phyloP scores from a whole-genome alignment of 2,888 invertebrate genomes.

The Andrena dorsata region DNA sequence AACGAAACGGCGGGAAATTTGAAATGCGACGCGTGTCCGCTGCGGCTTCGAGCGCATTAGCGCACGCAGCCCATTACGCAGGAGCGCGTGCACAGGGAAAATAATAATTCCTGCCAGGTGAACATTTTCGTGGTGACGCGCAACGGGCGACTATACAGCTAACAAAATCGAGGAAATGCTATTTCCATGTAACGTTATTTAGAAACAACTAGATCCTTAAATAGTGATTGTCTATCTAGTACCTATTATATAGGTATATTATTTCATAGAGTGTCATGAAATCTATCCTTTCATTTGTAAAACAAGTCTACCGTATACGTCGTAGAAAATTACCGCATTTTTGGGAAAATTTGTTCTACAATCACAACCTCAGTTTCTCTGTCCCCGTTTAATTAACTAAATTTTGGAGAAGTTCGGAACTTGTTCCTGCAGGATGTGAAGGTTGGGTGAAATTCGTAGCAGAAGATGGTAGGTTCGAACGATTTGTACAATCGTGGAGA shows the following conservation, averaged over 20 bases:
- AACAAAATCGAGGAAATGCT: no score
- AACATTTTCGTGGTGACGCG: not conserved
- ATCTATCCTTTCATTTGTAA: no score
- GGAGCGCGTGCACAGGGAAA: constrained; percentile 8
- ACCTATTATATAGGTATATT: no score
- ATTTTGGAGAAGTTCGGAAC: not conserved
- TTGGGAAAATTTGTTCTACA: no score
- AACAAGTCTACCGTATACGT: no score
- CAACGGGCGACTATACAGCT: no score
- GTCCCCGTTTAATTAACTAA: not conserved
- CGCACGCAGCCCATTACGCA: constrained; percentile 34
- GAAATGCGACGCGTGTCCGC: constrained; percentile 70
- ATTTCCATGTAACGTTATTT: not conserved
- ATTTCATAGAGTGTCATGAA: no score
- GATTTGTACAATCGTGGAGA: constrained; percentile 21
- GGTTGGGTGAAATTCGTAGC: not conserved
- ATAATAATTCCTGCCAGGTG: constrained; percentile 16
- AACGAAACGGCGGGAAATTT: constrained; percentile 71
- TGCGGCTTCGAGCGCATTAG: constrained; percentile 29
- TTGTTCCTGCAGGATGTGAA: not conserved
- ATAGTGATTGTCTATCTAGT: no score
- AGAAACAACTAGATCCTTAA: not conserved
- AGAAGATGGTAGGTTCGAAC: not conserved
- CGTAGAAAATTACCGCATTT: no score
- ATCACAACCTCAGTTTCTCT: not conserved